Evolutionary conservation across 2,113 vertebrate genomes (phyloP).

Genomic region (Chloropsis cyanopogon): DNA sequence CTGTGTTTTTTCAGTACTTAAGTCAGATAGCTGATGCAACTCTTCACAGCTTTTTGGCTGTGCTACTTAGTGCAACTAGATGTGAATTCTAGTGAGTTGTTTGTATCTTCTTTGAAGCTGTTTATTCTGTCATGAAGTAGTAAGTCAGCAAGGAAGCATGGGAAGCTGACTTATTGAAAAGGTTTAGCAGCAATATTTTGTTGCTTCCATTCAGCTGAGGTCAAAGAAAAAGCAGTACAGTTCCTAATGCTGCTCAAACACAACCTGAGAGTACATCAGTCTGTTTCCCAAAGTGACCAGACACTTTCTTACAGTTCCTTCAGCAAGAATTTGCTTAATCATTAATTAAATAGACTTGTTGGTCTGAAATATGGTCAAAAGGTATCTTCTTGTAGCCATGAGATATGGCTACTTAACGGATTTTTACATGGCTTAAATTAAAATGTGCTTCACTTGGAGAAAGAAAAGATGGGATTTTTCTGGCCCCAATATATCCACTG

Average conservation of each 20-base stretch:
- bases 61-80: not conserved
- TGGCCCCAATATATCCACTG: fast-evolving
- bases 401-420: not conserved
- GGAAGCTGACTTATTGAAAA: not conserved
- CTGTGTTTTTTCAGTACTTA: not conserved
- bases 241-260: not conserved
- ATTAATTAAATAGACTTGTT: not conserved
- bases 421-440: not conserved
- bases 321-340: not conserved
- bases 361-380: not conserved
- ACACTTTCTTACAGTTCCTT: not conserved
- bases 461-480: not conserved
- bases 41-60: not conserved
- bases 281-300: not conserved
- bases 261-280: not conserved
- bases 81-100: not conserved
- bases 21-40: not conserved
- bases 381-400: not conserved
- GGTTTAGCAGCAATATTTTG: not conserved
- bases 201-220: not conserved
- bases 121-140: not conserved
- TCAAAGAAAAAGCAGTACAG: not conserved
- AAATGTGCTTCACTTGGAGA: not conserved
- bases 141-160: not conserved
- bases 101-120: not conserved